Conservation (phyloP, 2,113 vertebrate genomes). For the Dicentrarchus labrax region DNA sequence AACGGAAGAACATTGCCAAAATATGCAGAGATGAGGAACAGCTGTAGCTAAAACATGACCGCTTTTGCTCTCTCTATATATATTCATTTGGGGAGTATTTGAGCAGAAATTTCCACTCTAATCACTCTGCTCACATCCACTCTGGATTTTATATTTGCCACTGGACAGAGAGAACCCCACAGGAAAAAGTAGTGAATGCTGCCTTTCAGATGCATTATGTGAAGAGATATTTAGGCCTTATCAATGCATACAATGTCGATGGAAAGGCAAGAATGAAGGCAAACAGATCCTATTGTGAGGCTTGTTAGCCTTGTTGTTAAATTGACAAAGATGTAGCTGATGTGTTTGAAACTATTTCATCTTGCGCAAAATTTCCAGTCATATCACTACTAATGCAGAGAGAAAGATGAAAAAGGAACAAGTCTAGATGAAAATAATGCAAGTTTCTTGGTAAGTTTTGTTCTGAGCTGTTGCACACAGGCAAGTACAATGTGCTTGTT, state of each 20-base stretch:
- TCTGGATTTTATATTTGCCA: constrained; percentile 14
- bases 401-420: neutral
- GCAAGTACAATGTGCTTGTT: neutral
- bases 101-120: constrained; percentile 27
- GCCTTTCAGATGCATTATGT: neutral
- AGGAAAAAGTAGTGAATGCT: neutral
- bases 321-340: neutral
- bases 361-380: neutral
- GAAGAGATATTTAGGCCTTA: no score
- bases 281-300: neutral
- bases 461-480: neutral
- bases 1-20: constrained; percentile 48
- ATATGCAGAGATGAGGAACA: constrained; percentile 51
- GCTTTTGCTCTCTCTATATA: neutral
- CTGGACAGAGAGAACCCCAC: no score
- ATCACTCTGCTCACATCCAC: constrained; percentile 1
- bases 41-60: constrained; percentile 49
- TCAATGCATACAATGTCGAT: neutral
- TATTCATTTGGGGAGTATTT: neutral
- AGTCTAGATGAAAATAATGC: neutral
- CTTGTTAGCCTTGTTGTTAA: no score
- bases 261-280: neutral
- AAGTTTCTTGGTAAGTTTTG: neutral
- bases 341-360: neutral
- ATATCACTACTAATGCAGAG: neutral